Conservation (phyloP, 2,113 vertebrate genomes). For the Alexandromys fortis region DNA sequence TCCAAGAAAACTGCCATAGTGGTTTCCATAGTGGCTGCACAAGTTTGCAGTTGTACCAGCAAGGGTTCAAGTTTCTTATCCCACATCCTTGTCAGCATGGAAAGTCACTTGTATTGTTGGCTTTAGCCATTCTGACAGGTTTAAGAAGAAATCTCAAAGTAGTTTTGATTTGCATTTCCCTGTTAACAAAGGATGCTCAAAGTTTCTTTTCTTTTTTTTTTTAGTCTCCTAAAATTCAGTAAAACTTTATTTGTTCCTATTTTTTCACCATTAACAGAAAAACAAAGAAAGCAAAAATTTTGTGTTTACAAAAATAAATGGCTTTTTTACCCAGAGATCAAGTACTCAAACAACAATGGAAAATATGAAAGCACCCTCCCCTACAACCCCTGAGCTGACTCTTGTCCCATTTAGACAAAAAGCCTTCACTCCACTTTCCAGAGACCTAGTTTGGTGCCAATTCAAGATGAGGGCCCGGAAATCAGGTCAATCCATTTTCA, state of each 20-base stretch:
- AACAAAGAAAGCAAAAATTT: conserved; percentile 90
- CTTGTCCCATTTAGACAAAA: conserved; percentile 83
- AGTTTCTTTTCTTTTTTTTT: neutral
- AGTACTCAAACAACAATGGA: conserved; percentile 85
- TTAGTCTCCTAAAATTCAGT: conserved; percentile 88
- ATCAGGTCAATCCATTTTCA: conserved; percentile 68
- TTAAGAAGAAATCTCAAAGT: neutral
- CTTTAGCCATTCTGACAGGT: neutral
- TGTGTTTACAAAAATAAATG: conserved; percentile 89
- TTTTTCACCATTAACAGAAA: conserved; percentile 91
- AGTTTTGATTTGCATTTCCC: neutral
- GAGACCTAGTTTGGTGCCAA: conserved; percentile 59
- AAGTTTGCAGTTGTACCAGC: neutral
- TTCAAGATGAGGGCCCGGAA: conserved; percentile 62
- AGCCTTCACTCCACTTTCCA: conserved; percentile 83
- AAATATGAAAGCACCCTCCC: conserved; percentile 86
- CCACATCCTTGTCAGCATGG: neutral
- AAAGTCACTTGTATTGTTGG: neutral
- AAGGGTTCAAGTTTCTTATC: neutral
- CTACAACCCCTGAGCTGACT: conserved; percentile 84
- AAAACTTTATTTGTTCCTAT: conserved; percentile 93
- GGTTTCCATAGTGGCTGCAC: neutral
- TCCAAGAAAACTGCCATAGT: neutral
- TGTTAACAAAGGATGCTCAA: neutral
- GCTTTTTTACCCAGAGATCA: conserved; percentile 87